Evolutionary conservation across 1,140 invertebrate genomes (phyloP), one percentile per base, ranked within the genome.

Genomic region (Drosophila bocqueti): DNA sequence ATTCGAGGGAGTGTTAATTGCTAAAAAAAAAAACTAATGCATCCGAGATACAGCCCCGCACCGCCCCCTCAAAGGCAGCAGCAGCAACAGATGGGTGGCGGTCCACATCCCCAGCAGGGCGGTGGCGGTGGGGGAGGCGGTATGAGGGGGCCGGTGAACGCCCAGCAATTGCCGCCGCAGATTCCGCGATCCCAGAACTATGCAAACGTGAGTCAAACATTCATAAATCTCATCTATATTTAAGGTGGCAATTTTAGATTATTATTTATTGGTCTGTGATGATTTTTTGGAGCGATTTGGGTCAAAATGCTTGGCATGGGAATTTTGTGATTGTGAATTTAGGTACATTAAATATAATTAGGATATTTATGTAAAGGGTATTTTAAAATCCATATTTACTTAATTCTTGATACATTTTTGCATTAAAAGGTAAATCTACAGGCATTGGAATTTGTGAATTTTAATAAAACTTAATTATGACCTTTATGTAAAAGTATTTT

Each of bases 11-110:
- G 40, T 50, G 62, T 57, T 18, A 46, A 45, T 47, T 43, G 34
- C 50, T 31, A 42, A 16, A 57, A 16, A 26, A 26, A 21, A 13
- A 34, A 31, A n/a, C 7, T 13, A 43, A 91, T 91, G 86, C 86
- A 91, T 76, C 86, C 79, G 65, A 77, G 86, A 40, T 91, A 81
- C 47, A 91, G 86, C 62, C 82, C 86, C 31, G 82, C 82, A 21
- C 68, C 86, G 29, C 69, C 84, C 15, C 75, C 69, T 34, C 67
- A 60, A n/a, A 80, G 80, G 6, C 65, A 67, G 36, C 76, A 67
- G 36, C 76, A 64, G 55, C 78, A 74, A 54, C 81, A 79, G 73
- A 82, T 83, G 81, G 68, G 72, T 24, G 78, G 72, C 40, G 78
- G 72, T 13, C 45, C 64, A 26, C 78, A 75, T 40, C 55, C 61